Conservation (phyloP, 2,888 invertebrate species). For the Falcaria lacertinaria region DNA sequence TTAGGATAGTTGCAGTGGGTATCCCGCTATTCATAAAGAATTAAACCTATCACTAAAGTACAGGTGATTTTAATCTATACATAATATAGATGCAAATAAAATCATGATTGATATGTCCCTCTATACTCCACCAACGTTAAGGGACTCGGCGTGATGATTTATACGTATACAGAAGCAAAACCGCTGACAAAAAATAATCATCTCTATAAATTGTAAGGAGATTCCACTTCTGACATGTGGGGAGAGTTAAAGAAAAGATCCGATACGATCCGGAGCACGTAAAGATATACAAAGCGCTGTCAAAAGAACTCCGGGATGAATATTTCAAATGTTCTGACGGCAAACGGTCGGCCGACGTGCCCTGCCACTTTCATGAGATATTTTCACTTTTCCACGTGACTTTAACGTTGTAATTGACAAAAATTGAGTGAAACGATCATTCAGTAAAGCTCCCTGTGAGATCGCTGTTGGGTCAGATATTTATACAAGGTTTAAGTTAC, state of each 20-base stretch:
- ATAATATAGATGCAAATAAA: too few relatives aligned
- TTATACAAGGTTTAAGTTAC: too few relatives aligned
- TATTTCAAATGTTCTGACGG: constrained; percentile 38
- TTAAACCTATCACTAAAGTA: too few relatives aligned
- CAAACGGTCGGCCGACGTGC: constrained; percentile 22
- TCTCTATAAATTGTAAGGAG: constrained; percentile 26
- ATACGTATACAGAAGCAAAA: background rate
- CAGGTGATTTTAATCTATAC: too few relatives aligned
- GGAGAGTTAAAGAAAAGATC: constrained; percentile 27
- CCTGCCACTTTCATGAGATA: constrained; percentile 31
- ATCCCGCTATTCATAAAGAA: too few relatives aligned
- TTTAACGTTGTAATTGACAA: constrained; percentile 39
- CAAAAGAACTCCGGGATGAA: constrained; percentile 40
- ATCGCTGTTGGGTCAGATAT: too few relatives aligned
- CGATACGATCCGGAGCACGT: background rate
- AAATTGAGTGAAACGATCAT: constrained; percentile 34
- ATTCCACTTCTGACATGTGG: constrained; percentile 21
- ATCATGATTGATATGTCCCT: too few relatives aligned
- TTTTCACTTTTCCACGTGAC: constrained; percentile 27
- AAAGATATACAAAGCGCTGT: constrained; percentile 34
- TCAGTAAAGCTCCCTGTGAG: constrained; percentile 3
- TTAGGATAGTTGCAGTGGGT: too few relatives aligned
- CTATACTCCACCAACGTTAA: too few relatives aligned
- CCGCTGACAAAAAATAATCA: background rate
- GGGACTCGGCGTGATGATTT: background rate